phyloP scores from a whole-genome alignment of 1,140 invertebrate species.

The Drosophila sechellia region DNA sequence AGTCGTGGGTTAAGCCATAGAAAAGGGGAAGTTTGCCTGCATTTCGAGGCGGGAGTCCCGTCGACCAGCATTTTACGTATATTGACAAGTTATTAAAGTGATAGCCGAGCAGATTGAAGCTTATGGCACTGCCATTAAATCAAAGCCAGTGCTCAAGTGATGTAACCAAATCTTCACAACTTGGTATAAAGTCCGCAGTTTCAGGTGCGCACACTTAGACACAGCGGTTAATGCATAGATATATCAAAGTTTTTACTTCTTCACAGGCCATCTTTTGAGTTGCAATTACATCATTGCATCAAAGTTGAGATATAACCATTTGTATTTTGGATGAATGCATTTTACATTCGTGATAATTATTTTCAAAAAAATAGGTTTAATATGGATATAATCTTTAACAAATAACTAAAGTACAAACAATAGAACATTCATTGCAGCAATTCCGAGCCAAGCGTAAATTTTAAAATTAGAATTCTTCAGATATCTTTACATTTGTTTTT shows the following conservation, averaged over 20 bases:
- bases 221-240: slow-evolving; percentile 25
- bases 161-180: slow-evolving; percentile 13
- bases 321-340: no score
- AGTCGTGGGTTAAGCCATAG: slow-evolving; percentile 31
- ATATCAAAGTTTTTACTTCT: slow-evolving; percentile 21
- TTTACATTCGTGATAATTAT: no score
- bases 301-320: no score
- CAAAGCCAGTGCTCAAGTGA: slow-evolving; percentile 41
- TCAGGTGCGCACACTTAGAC: slow-evolving; percentile 19
- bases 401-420: no score
- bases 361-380: no score
- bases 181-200: slow-evolving; percentile 20
- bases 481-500: neutral
- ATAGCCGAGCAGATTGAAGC: slow-evolving; percentile 47
- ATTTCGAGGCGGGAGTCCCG: slow-evolving; percentile 19
- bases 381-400: no score
- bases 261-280: no score
- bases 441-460: neutral
- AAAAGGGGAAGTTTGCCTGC: slow-evolving; percentile 32
- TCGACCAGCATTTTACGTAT: slow-evolving; percentile 55
- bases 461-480: neutral
- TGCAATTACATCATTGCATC: no score
- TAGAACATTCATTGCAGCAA: neutral
- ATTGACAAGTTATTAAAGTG: slow-evolving; percentile 77
- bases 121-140: slow-evolving; percentile 53